Conservation (phyloP, 1,140 invertebrate genomes). For the Leptinotarsa defecta region DNA sequence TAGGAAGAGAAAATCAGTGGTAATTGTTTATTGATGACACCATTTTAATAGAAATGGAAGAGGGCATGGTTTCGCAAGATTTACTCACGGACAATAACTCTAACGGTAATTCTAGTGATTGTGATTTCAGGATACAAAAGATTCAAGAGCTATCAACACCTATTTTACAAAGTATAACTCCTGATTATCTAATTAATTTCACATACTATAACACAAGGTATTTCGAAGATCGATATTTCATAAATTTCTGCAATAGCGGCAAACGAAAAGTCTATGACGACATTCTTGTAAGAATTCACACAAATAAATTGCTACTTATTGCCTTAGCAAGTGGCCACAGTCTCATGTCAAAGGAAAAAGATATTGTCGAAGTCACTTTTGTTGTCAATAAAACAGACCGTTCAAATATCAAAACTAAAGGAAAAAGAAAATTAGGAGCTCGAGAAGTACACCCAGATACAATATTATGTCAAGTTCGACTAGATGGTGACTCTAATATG, state of each 20-base stretch:
- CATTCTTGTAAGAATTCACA: conserved; percentile 12
- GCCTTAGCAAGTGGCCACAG: conserved; percentile 3
- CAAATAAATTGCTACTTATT: conserved; percentile 22
- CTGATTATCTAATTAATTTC: conserved; percentile 3
- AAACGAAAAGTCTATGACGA: conserved; percentile 10
- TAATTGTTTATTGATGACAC: no score
- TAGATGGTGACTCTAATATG: conserved; percentile 9
- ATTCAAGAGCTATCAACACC: neutral
- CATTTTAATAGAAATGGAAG: neutral
- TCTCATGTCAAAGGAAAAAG: conserved; percentile 4
- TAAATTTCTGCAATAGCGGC: neutral
- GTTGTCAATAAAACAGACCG: conserved; percentile 11
- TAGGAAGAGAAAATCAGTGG: no score
- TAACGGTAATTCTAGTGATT: neutral
- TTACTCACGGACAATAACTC: neutral
- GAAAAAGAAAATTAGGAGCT: conserved; percentile 18
- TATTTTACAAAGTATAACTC: neutral
- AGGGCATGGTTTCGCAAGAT: neutral
- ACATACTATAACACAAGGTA: conserved; percentile 16
- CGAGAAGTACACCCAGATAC: conserved; percentile 8
- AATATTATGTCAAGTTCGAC: conserved; percentile 20
- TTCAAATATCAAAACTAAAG: neutral
- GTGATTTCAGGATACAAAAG: conserved; percentile 36
- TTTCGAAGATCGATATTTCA: conserved; percentile 21
- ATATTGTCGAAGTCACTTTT: conserved; percentile 17